Evolutionary conservation across 1,140 invertebrate genomes (phyloP), one percentile per base, ranked within the genome.

Genomic region (Drosophila tani): DNA sequence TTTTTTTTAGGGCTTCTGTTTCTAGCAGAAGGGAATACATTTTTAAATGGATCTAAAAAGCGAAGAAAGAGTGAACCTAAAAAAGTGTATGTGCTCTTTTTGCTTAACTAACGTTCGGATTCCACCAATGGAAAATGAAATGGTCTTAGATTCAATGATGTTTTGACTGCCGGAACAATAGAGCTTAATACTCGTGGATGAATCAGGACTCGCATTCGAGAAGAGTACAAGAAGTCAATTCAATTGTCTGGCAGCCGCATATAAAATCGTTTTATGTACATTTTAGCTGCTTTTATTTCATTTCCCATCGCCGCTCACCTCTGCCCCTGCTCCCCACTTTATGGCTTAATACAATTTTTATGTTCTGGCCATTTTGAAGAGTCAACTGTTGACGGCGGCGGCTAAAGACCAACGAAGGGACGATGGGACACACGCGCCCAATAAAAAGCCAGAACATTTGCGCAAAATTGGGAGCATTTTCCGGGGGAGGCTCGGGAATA

Each of bases 341-440:
- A 88, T 84, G 77, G 62, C 84, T 88, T 90, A 88, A 88, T 88
- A 88, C 76, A 84, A 84, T 88, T 88, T 88, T 90, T 88, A 88
- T 88, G 85, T 75, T 71, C 69, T 60, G 85, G 78, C 81, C 85
- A 84, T 81, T 81, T 85, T 66, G 53, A 71, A 68, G 59, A 79
- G 70, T 70, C 64, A 82, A 75, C 64, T 63, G 59, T 43, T 55
- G 27, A 6, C 27, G 27, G 27, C 27, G 68, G 69, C 50, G 55
- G 49, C 63, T 65, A 55, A 55, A 38, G 63, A 67, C 63, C 67
- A 21, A n/a, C 9, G 9, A 19, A 43, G 12, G 59, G 15, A 55
- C 38, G 43, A 17, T 17, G 63, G 40, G 50, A 56, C 46, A 56
- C 46, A 76, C 62, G 49, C 47, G 56, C 19, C 67, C 59, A 79